Evolutionary conservation across 2,888 invertebrate genomes (phyloP), one percentile per base, ranked within the genome.

Genomic region (Leptothorax acervorum): DNA sequence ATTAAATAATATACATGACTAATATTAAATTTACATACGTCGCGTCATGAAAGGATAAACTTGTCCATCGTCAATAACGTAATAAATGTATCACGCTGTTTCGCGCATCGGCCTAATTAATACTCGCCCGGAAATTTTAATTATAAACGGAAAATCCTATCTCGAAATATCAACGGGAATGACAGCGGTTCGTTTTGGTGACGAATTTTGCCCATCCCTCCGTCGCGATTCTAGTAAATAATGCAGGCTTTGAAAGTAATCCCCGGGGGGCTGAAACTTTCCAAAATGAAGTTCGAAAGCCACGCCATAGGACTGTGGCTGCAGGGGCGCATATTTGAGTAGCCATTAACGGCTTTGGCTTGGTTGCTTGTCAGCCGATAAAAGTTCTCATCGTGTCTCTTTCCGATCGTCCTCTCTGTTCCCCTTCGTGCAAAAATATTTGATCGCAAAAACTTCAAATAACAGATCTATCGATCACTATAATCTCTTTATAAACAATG

Each of bases 301-400:
- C 90, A 85, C 82, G 85, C 87, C 74, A 84, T 68, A 88, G 84
- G 71, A 88, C 83, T 88, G 84, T 55, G 86, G 73, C 82, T 76
- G 75, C 65, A 78, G 87, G 88, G 89, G 89, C 92, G 92, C 92
- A 92, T 93, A 92, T 92, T 93, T 92, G 90, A 92, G 92, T 91
- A 92, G 92, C 93, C 92, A 92, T 93, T 92, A 93, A 92, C 90
- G 92, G 92, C 92, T 93, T 93, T 92, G 86, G 90, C 90, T 89
- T 79, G 90, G 90, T 90, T 90, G 91, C 88, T 90, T 91, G 92
- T 92, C 90, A 89, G 89, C 88, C 92, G 92, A 92, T 92, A 91
- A 92, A 91, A 91, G 89, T 91, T 87, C 85, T 83, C 86, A 66
- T 63, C 74, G 65, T 51, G 79, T 88, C 84, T 83, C 84, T 82